These are phyloP conservation scores for Brachionus asplanchnoidis DNA, from an alignment of 1,140 invertebrate species.

Conservation along the genomic window DNA sequence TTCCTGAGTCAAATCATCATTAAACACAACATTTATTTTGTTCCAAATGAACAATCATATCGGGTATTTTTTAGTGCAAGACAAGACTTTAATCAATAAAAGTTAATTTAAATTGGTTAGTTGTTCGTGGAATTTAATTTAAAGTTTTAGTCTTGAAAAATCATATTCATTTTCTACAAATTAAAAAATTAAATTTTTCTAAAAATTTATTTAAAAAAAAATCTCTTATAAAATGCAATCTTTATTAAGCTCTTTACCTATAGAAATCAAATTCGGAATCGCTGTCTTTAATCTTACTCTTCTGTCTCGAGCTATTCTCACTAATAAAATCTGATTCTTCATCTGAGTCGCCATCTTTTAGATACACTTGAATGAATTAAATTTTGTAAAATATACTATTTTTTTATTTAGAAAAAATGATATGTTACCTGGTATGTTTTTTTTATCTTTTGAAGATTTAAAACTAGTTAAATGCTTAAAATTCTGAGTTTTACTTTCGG, in stretches of 20 bases:
- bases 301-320: not conserved
- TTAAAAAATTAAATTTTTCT: not conserved
- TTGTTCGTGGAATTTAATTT: too few relatives aligned
- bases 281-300: not conserved
- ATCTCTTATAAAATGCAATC: too few relatives aligned
- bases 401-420: not conserved
- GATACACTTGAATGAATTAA: constrained; percentile 7
- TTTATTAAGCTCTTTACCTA: not conserved
- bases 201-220: not conserved
- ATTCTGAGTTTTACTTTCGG: constrained; percentile 11
- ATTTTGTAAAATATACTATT: not conserved
- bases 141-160: too few relatives aligned
- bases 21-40: too few relatives aligned
- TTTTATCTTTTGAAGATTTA: constrained; percentile 11
- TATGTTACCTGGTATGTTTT: constrained; percentile 9
- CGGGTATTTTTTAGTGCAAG: too few relatives aligned
- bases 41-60: too few relatives aligned
- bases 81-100: too few relatives aligned
- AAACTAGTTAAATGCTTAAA: constrained; percentile 2
- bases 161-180: too few relatives aligned
- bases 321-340: constrained; percentile 15
- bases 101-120: too few relatives aligned
- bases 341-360: not conserved
- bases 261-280: constrained; percentile 39
- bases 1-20: too few relatives aligned